phyloP scores from a whole-genome alignment of 2,113 vertebrate genomes.

The Atherinomorus stipes region DNA sequence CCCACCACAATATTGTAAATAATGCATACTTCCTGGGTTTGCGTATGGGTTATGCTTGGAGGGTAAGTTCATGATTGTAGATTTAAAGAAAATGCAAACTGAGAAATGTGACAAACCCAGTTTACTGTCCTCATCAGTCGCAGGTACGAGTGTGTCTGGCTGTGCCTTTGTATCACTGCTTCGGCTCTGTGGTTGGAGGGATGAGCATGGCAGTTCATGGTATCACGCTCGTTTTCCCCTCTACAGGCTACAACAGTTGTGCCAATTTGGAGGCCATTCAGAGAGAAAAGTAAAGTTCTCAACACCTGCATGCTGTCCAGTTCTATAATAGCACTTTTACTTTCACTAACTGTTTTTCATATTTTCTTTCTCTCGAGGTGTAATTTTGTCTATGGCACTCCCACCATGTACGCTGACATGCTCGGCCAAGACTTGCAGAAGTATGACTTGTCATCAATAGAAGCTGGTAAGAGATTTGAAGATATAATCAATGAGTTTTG shows the following conservation, averaged over 20 bases:
- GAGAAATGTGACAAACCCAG: not conserved
- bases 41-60: slow-evolving; percentile 74
- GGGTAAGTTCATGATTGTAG: slow-evolving; percentile 76
- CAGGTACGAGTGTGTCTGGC: slow-evolving; percentile 78
- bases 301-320: not conserved
- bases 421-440: slow-evolving; percentile 84
- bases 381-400: slow-evolving; percentile 85
- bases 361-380: slow-evolving; percentile 76
- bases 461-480: slow-evolving; percentile 82
- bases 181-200: slow-evolving; percentile 87
- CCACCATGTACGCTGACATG: slow-evolving; percentile 94
- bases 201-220: slow-evolving; percentile 86
- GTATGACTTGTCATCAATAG: slow-evolving; percentile 84
- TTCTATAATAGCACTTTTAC: not conserved
- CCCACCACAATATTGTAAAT: slow-evolving; percentile 94
- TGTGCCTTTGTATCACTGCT: slow-evolving; percentile 90
- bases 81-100: not conserved
- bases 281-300: slow-evolving; percentile 85
- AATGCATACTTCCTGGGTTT: slow-evolving; percentile 85
- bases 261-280: slow-evolving; percentile 86
- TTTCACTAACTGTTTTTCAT: not conserved
- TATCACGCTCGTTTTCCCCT: slow-evolving; percentile 84
- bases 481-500: accelerated
- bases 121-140: slow-evolving; percentile 65
- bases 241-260: slow-evolving; percentile 80